Evolutionary conservation across 1,140 invertebrate species (phyloP).

Genomic region (Ptiloglossa arizonensis): DNA sequence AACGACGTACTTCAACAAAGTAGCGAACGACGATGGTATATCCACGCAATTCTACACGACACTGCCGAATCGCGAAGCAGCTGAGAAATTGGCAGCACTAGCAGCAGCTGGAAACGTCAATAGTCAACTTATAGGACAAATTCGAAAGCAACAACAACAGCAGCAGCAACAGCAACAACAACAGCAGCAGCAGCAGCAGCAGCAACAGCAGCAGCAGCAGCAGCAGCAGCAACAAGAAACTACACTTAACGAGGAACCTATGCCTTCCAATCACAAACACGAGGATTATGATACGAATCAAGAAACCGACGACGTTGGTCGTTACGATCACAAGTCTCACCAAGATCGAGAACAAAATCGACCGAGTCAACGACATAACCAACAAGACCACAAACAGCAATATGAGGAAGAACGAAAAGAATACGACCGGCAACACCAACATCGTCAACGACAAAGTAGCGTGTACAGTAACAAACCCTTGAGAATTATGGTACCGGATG

Average conservation of each 20-base stretch:
- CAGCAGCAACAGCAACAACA: conserved; percentile 50
- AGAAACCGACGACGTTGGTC: neutral
- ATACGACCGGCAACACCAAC: conserved; percentile 33
- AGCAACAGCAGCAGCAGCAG: conserved; percentile 74
- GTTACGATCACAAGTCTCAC: conserved; percentile 55
- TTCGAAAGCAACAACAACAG: conserved; percentile 70
- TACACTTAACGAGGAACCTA: conserved; percentile 42
- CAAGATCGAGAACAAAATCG: conserved; percentile 41
- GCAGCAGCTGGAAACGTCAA: conserved; percentile 82
- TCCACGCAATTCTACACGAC: conserved; percentile 78
- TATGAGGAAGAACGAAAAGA: conserved; percentile 41
- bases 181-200: conserved; percentile 71
- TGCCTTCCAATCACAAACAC: conserved; percentile 72
- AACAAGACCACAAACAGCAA: conserved; percentile 55
- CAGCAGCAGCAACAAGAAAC: conserved; percentile 58
- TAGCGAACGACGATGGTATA: conserved; percentile 45
- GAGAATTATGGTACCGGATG: conserved; percentile 80
- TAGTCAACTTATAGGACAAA: conserved; percentile 73
- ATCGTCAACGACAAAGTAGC: conserved; percentile 44
- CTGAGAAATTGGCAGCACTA: conserved; percentile 81
- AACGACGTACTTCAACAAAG: conserved; percentile 66
- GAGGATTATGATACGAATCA: conserved; percentile 53
- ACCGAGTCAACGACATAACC: conserved; percentile 49
- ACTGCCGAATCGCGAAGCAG: conserved; percentile 81
- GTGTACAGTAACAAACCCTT: conserved; percentile 66